Conservation (phyloP, 2,888 invertebrate genomes). For the Tuberolachnus salignus region DNA sequence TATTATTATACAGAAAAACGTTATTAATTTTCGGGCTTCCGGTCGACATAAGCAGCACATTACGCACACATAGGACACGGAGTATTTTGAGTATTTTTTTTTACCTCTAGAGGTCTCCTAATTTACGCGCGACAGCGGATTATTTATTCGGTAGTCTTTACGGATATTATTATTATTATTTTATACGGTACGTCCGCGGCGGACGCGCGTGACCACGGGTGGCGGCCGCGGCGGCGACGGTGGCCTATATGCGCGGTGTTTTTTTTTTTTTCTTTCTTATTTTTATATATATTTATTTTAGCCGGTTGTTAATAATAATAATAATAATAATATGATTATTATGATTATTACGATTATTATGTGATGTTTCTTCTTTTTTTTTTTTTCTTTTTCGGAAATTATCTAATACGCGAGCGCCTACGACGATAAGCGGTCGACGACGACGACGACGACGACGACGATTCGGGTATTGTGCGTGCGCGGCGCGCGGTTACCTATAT, state of each 20-base stretch:
- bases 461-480: slow-evolving; percentile 5
- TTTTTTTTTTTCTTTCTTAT: slow-evolving; percentile 11
- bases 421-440: background rate
- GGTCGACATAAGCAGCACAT: slow-evolving; percentile 16
- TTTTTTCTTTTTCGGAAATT: slow-evolving; percentile 6
- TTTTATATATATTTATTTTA: slow-evolving; percentile 42
- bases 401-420: background rate
- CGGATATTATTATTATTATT: too few relatives aligned
- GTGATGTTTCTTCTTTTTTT: background rate
- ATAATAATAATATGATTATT: slow-evolving; percentile 8
- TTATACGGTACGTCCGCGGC: too few relatives aligned
- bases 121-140: slow-evolving; percentile 39
- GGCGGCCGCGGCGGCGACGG: slow-evolving; percentile 13
- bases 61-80: background rate
- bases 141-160: slow-evolving; percentile 52
- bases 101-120: slow-evolving; percentile 10
- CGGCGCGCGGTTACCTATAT: background rate
- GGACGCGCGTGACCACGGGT: slow-evolving; percentile 32
- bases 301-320: background rate
- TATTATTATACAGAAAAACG: background rate
- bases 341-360: slow-evolving; percentile 1
- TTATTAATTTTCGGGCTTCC: slow-evolving; percentile 46
- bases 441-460: background rate
- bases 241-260: slow-evolving; percentile 24
- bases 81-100: background rate